Conservation (phyloP, 2,113 vertebrate species). For the Prolemur simus region DNA sequence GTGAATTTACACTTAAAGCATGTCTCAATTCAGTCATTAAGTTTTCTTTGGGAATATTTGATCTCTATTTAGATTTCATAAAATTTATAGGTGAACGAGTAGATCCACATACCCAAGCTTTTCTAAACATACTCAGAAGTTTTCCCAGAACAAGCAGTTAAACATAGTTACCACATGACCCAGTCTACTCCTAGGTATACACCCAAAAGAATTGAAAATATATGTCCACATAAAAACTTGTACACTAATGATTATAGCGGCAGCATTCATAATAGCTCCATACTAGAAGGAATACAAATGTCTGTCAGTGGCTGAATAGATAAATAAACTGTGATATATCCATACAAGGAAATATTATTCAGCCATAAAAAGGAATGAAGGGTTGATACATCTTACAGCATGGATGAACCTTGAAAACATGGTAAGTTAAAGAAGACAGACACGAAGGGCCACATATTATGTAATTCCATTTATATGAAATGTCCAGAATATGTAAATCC, state of each 20-base stretch:
- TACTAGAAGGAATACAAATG: not conserved
- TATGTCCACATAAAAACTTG: not conserved
- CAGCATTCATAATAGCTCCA: not conserved
- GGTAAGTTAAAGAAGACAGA: not conserved
- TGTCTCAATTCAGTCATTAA: not conserved
- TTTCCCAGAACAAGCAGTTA: not conserved
- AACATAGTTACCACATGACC: not conserved
- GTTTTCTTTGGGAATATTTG: not conserved
- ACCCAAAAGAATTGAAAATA: not conserved
- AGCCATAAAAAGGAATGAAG: not conserved
- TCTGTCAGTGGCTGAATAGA: not conserved
- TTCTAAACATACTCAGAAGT: conserved; percentile 8
- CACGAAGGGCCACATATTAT: not conserved
- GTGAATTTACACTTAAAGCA: not conserved
- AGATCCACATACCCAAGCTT: not conserved
- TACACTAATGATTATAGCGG: not conserved
- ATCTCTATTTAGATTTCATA: conserved; percentile 1
- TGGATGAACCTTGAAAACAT: not conserved
- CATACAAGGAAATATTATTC: not conserved
- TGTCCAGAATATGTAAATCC: not conserved
- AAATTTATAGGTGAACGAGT: not conserved
- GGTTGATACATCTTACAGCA: not conserved
- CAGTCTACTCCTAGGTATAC: not conserved
- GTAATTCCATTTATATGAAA: not conserved
- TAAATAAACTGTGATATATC: not conserved